Conservation (phyloP, 2,113 vertebrate species). For the Sprattus sprattus region DNA sequence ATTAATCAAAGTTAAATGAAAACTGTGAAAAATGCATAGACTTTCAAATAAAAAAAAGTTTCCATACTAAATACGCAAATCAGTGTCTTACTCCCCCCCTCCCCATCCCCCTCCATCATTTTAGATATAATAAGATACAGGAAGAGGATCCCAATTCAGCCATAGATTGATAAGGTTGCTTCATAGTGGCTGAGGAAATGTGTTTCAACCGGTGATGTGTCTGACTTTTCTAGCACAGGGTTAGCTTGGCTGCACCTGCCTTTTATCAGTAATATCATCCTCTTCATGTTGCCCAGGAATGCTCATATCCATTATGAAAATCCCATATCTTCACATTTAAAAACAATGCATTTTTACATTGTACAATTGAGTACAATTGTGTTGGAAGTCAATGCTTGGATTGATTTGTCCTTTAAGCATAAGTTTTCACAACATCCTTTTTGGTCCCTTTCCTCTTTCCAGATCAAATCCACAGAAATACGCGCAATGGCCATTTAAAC, state of each 20-base stretch:
- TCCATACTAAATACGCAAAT: not conserved
- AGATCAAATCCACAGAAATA: too few species aligned
- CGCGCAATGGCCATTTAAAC: not conserved
- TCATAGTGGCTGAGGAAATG: not conserved
- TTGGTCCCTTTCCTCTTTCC: too few species aligned
- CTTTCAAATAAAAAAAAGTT: not conserved
- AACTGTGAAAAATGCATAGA: slow-evolving; percentile 2
- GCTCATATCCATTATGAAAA: too few species aligned
- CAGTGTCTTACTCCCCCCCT: too few species aligned
- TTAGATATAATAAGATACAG: not conserved
- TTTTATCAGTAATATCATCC: not conserved
- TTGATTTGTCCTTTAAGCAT: too few species aligned
- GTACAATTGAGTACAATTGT: too few species aligned
- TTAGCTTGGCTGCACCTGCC: too few species aligned
- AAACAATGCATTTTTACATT: too few species aligned
- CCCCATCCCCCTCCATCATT: not conserved
- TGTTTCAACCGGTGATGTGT: not conserved
- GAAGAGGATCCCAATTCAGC: not conserved
- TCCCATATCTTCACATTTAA: too few species aligned
- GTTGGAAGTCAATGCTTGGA: too few species aligned
- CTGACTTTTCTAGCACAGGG: not conserved
- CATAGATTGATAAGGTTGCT: not conserved
- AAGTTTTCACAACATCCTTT: too few species aligned
- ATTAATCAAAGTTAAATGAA: slow-evolving; percentile 18
- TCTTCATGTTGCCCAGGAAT: not conserved